Percentiles rank a stretch among this genome's conserved stretches.
These are phyloP conservation scores for Callospermophilus lateralis DNA, from an alignment of 2,113 vertebrate species.

Conservation along the genomic window DNA sequence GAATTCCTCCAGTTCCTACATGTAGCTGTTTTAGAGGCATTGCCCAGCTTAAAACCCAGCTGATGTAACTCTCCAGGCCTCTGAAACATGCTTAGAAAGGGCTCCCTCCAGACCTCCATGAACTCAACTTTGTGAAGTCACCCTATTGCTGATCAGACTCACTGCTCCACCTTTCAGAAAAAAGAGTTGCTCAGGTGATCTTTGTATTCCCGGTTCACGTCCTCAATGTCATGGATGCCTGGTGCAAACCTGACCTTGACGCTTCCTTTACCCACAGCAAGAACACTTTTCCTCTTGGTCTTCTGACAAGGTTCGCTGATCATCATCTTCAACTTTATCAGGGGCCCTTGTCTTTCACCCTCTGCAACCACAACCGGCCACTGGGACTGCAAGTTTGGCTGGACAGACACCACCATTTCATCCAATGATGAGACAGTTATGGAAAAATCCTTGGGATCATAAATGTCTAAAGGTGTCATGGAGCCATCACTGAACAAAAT, in stretches of 20 bases:
- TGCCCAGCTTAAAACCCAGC: conserved; percentile 71
- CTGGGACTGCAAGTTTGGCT: conserved; percentile 87
- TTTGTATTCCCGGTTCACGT: no score
- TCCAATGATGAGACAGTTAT: conserved; percentile 93
- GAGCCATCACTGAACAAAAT: conserved; percentile 97
- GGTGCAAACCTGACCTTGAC: conserved; percentile 94
- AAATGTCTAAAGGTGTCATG: conserved; percentile 95
- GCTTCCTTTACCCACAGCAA: conserved; percentile 93
- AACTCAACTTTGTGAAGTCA: no score
- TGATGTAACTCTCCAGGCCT: no score
- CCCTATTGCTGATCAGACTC: no score
- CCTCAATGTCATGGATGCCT: no score
- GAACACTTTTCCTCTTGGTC: conserved; percentile 95
- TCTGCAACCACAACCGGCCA: conserved; percentile 94
- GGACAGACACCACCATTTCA: conserved; percentile 93
- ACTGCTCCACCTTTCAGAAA: no score
- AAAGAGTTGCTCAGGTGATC: no score
- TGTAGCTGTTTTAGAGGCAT: no score
- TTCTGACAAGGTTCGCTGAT: conserved; percentile 98
- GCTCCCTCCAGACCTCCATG: no score
- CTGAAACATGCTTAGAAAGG: no score
- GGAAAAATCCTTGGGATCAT: conserved; percentile 96
- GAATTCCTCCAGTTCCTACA: no score
- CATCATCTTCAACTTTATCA: conserved; percentile 95
- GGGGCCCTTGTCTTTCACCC: conserved; percentile 94